Evolutionary conservation across 37 sponge, comb jelly and placozoan genomes (phyloP), one percentile per base, ranked within the genome.

Genomic region (Axinella damicornis): DNA sequence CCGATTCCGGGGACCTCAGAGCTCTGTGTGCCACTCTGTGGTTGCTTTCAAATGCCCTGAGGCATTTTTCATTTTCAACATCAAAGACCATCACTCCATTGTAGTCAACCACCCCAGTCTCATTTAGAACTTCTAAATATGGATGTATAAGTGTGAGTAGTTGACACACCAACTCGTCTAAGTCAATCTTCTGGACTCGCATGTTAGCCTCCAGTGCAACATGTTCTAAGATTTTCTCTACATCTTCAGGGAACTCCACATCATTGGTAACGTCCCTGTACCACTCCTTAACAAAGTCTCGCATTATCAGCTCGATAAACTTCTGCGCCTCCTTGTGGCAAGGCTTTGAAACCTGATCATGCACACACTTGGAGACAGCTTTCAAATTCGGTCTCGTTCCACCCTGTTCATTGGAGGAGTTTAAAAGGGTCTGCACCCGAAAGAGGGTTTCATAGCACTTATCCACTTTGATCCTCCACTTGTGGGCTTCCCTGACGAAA

Each of bases 241-340:
- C 65, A 37, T 86, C 90, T 0, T 83, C 79, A 0, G 90, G 90
- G 41, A 93, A 85, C 40, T 89, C 82, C 0, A 5, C 33, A 66
- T 93, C 90, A 5, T 68, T 37, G 2, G 94, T 85, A 6, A 93
- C 5, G 0, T 66, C 27, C 0, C 34, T 21, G 69, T 89, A 89
- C 94, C 94, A 93, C 34, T 24, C 32, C 1, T 6, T 35, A 11
- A 93, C 71, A 36, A 93, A 89, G 57, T 93, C 90, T n/a, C 79
- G 59, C 73, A 82, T 65, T 21, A 93, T 85, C 13, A 93, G 63
- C 12, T 82, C 73, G n/a, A 89, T 85, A 0, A 93, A 59, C 57
- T 93, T 93, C 60, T 86, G 82, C 53, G 90, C 81, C 56, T 93
- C 94, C 22, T 63, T 85, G 74, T 89, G 90, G 72, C 79, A 72